Percentiles rank a stretch among this genome's conserved stretches.
These are phyloP conservation scores for Calypte anna DNA, from an alignment of 2,113 vertebrate species.

Conservation along the genomic window DNA sequence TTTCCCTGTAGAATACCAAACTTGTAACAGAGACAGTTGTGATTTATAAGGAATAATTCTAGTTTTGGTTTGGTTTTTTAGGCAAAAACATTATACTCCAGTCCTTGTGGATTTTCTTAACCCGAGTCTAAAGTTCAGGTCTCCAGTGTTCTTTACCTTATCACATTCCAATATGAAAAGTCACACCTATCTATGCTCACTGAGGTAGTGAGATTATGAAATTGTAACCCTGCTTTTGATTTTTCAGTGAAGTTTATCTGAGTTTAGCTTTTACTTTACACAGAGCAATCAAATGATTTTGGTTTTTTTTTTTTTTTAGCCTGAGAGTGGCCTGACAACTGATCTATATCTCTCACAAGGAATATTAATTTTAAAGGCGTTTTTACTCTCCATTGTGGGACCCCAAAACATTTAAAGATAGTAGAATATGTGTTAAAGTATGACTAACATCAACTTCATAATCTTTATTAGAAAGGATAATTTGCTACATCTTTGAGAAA, in stretches of 20 bases:
- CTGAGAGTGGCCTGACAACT: background rate
- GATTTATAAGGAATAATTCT: background rate
- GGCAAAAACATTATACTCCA: background rate
- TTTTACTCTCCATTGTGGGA: background rate
- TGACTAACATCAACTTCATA: background rate
- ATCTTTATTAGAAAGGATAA: background rate
- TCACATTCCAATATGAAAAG: background rate
- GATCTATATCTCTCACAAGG: background rate
- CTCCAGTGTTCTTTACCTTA: background rate
- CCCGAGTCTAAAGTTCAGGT: background rate
- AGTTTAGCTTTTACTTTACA: background rate
- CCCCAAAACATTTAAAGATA: background rate
- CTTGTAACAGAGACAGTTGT: background rate
- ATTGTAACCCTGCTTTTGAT: background rate
- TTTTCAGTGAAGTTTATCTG: background rate
- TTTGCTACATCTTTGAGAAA: background rate
- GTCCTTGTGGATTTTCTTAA: background rate
- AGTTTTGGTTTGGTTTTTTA: background rate
- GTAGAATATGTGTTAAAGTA: background rate
- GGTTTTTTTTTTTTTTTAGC: background rate
- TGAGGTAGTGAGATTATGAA: background rate
- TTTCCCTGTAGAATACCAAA: background rate
- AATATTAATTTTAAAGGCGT: background rate
- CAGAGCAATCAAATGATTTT: background rate
- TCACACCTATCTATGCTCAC: accelerated